phyloP scores from a whole-genome alignment of 2,888 invertebrate genomes.

The Caenorhabditis zanzibari region DNA sequence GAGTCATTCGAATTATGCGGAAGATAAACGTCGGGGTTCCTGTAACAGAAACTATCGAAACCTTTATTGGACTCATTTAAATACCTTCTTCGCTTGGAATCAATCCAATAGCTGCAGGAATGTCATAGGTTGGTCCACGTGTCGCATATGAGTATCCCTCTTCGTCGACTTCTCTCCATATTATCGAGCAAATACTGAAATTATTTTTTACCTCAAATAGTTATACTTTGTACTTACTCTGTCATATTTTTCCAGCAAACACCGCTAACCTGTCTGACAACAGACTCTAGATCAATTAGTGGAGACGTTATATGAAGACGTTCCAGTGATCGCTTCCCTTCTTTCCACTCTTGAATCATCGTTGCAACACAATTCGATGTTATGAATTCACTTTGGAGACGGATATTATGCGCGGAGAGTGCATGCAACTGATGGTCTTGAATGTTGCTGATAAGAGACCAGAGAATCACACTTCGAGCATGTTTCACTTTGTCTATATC shows the following conservation, averaged over 20 bases:
- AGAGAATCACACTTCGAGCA: slow-evolving; percentile 59
- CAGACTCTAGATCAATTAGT: slow-evolving; percentile 39
- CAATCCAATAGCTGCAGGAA: slow-evolving; percentile 60
- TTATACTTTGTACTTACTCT: slow-evolving; percentile 45
- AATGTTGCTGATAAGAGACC: slow-evolving; percentile 62
- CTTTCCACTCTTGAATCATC: slow-evolving; percentile 61
- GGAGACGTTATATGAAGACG: slow-evolving; percentile 64
- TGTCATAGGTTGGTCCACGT: slow-evolving; percentile 47
- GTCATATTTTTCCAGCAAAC: slow-evolving; percentile 65
- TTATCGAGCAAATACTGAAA: slow-evolving; percentile 59
- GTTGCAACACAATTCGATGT: slow-evolving; percentile 40
- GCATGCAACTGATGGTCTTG: slow-evolving; percentile 47
- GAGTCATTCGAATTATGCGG: slow-evolving; percentile 63
- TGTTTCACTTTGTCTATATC: slow-evolving; percentile 54
- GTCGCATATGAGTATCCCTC: slow-evolving; percentile 61
- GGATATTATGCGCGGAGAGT: slow-evolving; percentile 54
- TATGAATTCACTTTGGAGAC: slow-evolving; percentile 52
- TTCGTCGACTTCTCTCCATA: slow-evolving; percentile 66
- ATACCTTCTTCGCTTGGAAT: slow-evolving; percentile 28
- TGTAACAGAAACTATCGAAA: too few species aligned
- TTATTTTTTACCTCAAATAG: background rate
- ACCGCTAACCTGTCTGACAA: slow-evolving; percentile 46
- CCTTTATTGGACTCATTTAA: background rate
- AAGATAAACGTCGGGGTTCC: slow-evolving; percentile 60
- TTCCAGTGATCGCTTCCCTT: slow-evolving; percentile 45